A percentile compares a stretch with the other conserved stretches of the same genome.
Conservation (phyloP, 2,113 vertebrate species). For the Spizaetus ornatus region DNA sequence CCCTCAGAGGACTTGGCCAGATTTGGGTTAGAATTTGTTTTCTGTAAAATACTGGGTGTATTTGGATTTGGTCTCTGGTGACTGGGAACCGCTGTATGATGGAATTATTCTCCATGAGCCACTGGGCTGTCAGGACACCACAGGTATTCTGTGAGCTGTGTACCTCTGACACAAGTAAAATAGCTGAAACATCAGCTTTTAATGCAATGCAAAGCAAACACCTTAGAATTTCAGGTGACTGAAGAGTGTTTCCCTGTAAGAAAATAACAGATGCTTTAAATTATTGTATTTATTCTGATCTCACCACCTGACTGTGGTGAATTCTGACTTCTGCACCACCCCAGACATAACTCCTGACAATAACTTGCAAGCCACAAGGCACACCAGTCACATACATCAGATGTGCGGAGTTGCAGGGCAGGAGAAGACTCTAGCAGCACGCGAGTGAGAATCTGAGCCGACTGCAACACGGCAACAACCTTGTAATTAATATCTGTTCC, state of each 20-base stretch:
- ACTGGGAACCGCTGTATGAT: background rate
- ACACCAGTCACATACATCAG: rapidly evolving
- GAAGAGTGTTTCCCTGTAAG: background rate
- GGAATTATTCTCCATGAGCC: background rate
- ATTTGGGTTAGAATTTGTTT: background rate
- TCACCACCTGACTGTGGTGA: background rate
- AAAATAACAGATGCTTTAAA: background rate
- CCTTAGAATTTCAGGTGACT: background rate
- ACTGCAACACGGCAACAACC: background rate
- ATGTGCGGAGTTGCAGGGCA: background rate
- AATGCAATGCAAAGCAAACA: background rate
- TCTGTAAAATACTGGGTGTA: background rate
- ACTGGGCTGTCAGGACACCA: background rate
- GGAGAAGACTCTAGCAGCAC: too few relatives aligned
- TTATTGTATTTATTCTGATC: background rate
- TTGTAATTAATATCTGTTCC: background rate
- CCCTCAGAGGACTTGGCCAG: background rate
- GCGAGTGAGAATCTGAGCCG: background rate
- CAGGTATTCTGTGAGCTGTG: background rate
- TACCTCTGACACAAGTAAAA: background rate
- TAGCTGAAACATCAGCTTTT: background rate
- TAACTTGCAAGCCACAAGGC: background rate
- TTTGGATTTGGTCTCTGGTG: background rate
- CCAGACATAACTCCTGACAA: background rate
- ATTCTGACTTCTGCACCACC: background rate